Conservation (phyloP, 2,888 invertebrate species). For the Disparrhopalites patrizii region DNA sequence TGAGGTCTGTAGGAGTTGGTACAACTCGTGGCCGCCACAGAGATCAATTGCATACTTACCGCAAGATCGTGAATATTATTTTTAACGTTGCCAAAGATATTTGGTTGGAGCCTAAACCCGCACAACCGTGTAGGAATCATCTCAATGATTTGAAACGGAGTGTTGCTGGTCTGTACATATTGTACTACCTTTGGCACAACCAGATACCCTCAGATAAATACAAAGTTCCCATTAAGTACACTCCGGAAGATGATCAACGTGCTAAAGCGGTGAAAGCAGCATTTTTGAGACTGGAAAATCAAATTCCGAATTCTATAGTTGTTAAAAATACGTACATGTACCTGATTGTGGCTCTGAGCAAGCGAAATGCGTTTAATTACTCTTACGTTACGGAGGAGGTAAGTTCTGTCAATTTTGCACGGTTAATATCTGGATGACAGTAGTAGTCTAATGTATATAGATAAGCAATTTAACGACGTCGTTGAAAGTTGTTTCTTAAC, state of each 20-base stretch:
- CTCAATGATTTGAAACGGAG: constrained; percentile 20
- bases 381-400: constrained; percentile 20
- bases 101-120: constrained; percentile 12
- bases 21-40: not conserved
- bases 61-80: constrained; percentile 1
- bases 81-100: constrained; percentile 20
- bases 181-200: constrained; percentile 25
- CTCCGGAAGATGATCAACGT: not conserved
- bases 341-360: not conserved
- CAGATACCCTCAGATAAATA: constrained; percentile 10
- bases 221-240: constrained; percentile 19
- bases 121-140: not conserved
- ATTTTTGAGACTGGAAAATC: not conserved
- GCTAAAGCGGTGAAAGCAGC: not conserved
- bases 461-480: no score
- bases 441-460: no score
- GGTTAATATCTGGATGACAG: no score
- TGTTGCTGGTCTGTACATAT: constrained; percentile 17
- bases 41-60: constrained; percentile 11
- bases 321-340: constrained; percentile 10
- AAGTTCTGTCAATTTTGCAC: not conserved
- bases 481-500: not conserved
- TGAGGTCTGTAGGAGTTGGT: not conserved
- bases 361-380: constrained; percentile 17
- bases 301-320: not conserved